phyloP scores from a whole-genome alignment of 2,888 invertebrate species.

The Tupiocoris notatus region DNA sequence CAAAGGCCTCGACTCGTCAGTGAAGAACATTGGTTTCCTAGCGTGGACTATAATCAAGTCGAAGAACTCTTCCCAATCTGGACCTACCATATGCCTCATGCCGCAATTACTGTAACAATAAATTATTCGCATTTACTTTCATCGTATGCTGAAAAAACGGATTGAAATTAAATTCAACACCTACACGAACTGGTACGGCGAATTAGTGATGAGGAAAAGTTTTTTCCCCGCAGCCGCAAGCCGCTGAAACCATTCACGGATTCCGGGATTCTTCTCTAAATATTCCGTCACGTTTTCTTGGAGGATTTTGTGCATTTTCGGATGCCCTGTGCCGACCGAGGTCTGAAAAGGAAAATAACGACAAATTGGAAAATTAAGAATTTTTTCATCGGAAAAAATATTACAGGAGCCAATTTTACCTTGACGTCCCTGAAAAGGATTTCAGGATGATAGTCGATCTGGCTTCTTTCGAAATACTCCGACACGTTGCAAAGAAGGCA shows the following conservation, averaged over 20 bases:
- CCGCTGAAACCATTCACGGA: conserved; percentile 73
- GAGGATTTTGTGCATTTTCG: conserved; percentile 86
- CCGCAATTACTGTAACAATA: conserved; percentile 76
- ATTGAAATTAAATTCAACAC: conserved; percentile 53
- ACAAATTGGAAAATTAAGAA: neutral
- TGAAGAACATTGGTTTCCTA: conserved; percentile 94
- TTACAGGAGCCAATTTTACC: conserved; percentile 57
- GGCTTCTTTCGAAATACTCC: conserved; percentile 84
- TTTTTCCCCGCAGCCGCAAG: conserved; percentile 75
- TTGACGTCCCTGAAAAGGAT: conserved; percentile 92
- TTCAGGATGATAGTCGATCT: conserved; percentile 92
- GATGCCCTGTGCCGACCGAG: conserved; percentile 84
- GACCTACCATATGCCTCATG: conserved; percentile 84
- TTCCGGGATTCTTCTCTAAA: conserved; percentile 71
- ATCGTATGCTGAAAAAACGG: too few relatives aligned
- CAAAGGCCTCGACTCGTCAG: conserved; percentile 85
- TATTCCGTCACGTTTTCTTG: conserved; percentile 76
- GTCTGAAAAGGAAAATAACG: conserved; percentile 73
- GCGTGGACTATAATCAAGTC: conserved; percentile 94
- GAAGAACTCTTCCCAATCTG: conserved; percentile 86
- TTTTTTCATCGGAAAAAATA: conserved; percentile 54
- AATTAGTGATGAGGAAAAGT: conserved; percentile 93
- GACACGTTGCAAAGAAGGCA: conserved; percentile 88
- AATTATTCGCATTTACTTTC: too few relatives aligned
- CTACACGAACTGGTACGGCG: conserved; percentile 94